Evolutionary conservation across 2,113 vertebrate species (phyloP), one percentile per base, ranked within the genome.

Genomic region (Agapornis roseicollis): DNA sequence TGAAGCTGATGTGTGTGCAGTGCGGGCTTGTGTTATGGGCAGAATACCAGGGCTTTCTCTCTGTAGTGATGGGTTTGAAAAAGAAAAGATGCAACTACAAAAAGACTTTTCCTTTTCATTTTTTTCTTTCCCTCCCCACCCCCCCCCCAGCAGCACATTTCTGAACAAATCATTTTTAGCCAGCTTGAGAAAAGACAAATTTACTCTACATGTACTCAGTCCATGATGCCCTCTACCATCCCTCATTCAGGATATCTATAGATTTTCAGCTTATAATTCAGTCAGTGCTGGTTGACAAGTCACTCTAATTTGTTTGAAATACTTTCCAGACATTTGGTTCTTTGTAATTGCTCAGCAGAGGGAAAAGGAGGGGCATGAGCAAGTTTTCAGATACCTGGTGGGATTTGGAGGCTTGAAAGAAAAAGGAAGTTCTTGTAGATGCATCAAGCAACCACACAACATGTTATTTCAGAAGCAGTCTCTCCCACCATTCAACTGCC

Each of bases 151-250:
- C 37, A 85, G 29, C n/a, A 37, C 23, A 41, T 88, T 81, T 92
- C 66, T 58, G 81, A 85, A 71, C 44, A 68, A 72, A 70, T 56
- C 12, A n/a, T 42, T 96, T 80, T 90, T 93, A 85, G 82, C 53
- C 39, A 49, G 53, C 49, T 68, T 3, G 7, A 89, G 80, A 82
- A 69, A 69, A 64, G 76, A 78, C 33, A 73, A 60, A 63, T 78
- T 52, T 82, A 58, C 85, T 74, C 61, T 93, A 53, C 33, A 8
- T 79, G 60, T 72, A 77, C 69, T 89, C 79, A 61, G 65, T 27
- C 44, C 60, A 37, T 64, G 13, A 22, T 88, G 65, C 56, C 31
- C 42, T 90, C 50, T n/a, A 35, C 50, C 50, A 55, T 41, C 55
- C 42, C 64, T 70, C 90, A 74, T 35, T 79, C 22, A 37, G 65